Conservation (phyloP, 2,888 invertebrate species). For the Rhorus exstirpatorius region DNA sequence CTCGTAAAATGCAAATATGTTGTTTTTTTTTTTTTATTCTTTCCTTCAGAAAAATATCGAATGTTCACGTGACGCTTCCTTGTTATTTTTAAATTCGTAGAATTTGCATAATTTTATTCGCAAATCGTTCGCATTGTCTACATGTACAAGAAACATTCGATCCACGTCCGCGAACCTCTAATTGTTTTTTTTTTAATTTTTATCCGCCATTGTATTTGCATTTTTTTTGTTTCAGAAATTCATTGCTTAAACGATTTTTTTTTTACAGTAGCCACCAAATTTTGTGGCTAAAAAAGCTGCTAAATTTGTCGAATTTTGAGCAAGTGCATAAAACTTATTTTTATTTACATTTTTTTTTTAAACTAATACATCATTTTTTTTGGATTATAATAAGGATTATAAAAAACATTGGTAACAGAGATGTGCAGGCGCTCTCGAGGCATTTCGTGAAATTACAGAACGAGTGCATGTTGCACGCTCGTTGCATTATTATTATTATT, state of each 20-base stretch:
- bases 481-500: too few relatives aligned
- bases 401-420: neutral
- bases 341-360: too few relatives aligned
- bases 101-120: conserved; percentile 64
- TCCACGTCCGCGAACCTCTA: too few relatives aligned
- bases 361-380: too few relatives aligned
- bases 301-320: too few relatives aligned
- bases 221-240: too few relatives aligned
- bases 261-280: too few relatives aligned
- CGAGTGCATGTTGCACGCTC: conserved; percentile 48
- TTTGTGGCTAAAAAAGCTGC: too few relatives aligned
- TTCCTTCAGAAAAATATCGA: conserved; percentile 1
- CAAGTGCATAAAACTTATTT: too few relatives aligned
- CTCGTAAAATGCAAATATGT: conserved; percentile 62
- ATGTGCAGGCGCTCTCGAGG: neutral
- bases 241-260: too few relatives aligned
- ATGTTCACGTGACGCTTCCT: conserved; percentile 52
- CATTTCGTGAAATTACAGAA: conserved; percentile 16
- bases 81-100: conserved; percentile 46
- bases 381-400: neutral
- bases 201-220: too few relatives aligned
- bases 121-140: conserved; percentile 11
- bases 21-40: conserved; percentile 13
- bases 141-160: neutral
- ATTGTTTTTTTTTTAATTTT: too few relatives aligned